phyloP scores from a whole-genome alignment of 2,113 vertebrate species.

The Tyto alba region DNA sequence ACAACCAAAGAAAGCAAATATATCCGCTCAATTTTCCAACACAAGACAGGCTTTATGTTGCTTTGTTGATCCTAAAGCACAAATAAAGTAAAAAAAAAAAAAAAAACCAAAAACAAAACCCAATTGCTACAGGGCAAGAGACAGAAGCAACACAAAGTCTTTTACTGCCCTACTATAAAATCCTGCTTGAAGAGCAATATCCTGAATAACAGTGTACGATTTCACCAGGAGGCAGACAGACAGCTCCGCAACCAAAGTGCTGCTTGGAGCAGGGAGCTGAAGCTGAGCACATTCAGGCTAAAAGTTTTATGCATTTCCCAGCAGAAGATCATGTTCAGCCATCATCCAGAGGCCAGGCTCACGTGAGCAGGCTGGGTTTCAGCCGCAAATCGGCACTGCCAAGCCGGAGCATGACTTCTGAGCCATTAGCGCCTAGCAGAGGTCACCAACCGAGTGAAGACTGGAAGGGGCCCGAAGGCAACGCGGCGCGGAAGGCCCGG shows the following conservation, averaged over 20 bases:
- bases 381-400: not conserved
- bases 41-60: not conserved
- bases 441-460: fast-evolving
- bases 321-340: not conserved
- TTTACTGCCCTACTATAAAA: not conserved
- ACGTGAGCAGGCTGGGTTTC: not conserved
- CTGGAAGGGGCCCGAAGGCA: not conserved
- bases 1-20: not conserved
- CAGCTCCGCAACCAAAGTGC: not conserved
- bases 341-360: not conserved
- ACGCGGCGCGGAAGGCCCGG: fast-evolving
- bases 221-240: not conserved
- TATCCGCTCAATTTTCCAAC: not conserved
- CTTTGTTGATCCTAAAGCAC: not conserved
- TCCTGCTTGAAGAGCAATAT: not conserved
- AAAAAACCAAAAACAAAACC: no score
- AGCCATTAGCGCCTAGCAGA: not conserved
- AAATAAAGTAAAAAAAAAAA: not conserved
- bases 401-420: not conserved
- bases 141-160: not conserved
- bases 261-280: not conserved
- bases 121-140: not conserved
- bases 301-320: not conserved
- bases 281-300: fast-evolving
- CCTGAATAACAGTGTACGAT: fast-evolving